These are phyloP conservation scores for Helleia helle DNA, from an alignment of 2,888 invertebrate genomes.

Conservation along the genomic window DNA sequence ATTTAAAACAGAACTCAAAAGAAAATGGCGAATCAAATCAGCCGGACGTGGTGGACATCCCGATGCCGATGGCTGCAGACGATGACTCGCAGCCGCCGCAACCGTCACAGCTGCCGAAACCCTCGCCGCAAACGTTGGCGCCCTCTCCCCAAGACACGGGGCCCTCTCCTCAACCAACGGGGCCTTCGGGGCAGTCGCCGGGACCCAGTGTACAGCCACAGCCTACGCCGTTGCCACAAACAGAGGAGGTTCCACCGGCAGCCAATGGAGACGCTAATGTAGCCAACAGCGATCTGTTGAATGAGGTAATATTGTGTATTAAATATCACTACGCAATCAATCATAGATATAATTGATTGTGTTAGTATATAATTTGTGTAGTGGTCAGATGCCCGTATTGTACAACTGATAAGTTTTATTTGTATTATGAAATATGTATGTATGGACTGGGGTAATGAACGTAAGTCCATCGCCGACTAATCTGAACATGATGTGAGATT, in stretches of 20 bases:
- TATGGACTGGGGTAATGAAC: too few relatives aligned
- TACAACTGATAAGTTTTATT: too few relatives aligned
- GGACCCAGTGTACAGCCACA: slow-evolving; percentile 20
- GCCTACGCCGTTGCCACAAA: slow-evolving; percentile 7
- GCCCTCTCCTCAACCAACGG: neutral
- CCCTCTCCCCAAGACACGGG: neutral
- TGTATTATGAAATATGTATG: too few relatives aligned
- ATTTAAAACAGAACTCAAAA: slow-evolving; percentile 48
- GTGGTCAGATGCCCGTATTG: too few relatives aligned
- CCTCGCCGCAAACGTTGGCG: neutral
- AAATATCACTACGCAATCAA: too few relatives aligned
- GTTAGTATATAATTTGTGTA: too few relatives aligned
- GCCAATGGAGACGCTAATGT: neutral
- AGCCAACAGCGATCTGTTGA: neutral
- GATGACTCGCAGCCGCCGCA: slow-evolving; percentile 38
- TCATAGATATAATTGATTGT: too few relatives aligned
- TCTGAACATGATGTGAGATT: too few relatives aligned
- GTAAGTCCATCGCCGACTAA: too few relatives aligned
- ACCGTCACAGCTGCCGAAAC: slow-evolving; percentile 23
- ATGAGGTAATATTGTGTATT: neutral
- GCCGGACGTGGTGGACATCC: slow-evolving; percentile 79
- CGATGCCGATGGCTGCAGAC: slow-evolving; percentile 75
- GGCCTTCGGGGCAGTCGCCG: neutral
- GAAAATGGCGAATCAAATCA: slow-evolving; percentile 49
- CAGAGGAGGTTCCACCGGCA: neutral